These are phyloP conservation scores for Xenentodon cancila DNA, from an alignment of 2,797 vertebrate species.

Conservation along the genomic window DNA sequence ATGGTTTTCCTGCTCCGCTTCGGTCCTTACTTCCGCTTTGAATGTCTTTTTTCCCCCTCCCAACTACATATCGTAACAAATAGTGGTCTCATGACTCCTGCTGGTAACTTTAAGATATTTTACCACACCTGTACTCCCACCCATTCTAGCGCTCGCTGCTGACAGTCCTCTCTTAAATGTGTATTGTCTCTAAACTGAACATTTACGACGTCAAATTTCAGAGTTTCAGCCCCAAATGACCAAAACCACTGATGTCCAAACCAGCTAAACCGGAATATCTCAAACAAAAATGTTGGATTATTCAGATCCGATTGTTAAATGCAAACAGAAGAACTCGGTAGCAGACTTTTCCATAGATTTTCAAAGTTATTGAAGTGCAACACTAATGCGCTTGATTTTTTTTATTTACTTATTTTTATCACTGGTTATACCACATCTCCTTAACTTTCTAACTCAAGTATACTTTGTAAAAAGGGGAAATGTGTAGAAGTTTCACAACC, in stretches of 20 bases:
- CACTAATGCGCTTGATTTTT: no score
- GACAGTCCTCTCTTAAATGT: neutral
- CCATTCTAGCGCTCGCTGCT: neutral
- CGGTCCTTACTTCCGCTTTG: slow-evolving; percentile 72
- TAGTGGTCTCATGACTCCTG: slow-evolving; percentile 78
- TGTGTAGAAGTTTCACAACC: slow-evolving; percentile 36
- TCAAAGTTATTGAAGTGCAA: no score
- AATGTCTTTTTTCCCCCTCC: slow-evolving; percentile 8
- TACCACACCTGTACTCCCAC: neutral
- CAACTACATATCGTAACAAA: slow-evolving; percentile 26
- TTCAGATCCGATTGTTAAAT: no score
- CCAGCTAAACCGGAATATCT: no score
- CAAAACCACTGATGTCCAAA: no score
- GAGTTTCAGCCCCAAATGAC: no score
- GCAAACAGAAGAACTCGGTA: no score
- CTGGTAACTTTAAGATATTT: slow-evolving; percentile 64
- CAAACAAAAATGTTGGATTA: no score
- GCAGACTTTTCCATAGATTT: no score
- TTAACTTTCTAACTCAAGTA: no score
- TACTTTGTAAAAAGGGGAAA: slow-evolving; percentile 21
- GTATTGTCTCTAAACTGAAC: neutral
- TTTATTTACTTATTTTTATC: no score
- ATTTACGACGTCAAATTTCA: no score
- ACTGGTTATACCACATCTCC: neutral
- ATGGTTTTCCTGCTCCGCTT: slow-evolving; percentile 54